Percentiles rank a stretch among this genome's conserved stretches.
Evolutionary conservation across 2,113 vertebrate species (phyloP).

Genomic region (Riparia riparia): DNA sequence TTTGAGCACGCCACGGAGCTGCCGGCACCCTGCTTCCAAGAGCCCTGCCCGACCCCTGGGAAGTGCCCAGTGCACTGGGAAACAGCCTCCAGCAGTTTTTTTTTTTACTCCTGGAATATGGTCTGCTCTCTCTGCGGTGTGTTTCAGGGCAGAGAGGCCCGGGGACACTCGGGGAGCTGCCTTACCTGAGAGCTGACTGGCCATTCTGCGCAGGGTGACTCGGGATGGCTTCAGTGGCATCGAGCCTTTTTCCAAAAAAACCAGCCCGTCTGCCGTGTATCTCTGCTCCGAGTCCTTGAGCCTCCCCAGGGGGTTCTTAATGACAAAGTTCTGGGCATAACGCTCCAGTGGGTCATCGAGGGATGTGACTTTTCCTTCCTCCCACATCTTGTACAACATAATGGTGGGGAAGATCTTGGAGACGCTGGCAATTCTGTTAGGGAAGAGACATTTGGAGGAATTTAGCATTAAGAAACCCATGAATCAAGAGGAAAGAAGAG

Average conservation of each 20-base stretch:
- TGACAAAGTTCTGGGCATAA: slow-evolving; percentile 82
- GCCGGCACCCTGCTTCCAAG: background rate
- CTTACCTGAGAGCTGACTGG: slow-evolving; percentile 87
- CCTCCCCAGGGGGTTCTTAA: slow-evolving; percentile 87
- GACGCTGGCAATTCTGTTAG: slow-evolving; percentile 86
- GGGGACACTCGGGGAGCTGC: background rate
- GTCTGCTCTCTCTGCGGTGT: background rate
- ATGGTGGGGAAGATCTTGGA: slow-evolving; percentile 92
- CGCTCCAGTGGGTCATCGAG: slow-evolving; percentile 89
- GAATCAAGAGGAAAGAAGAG: background rate
- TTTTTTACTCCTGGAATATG: accelerated
- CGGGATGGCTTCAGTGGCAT: slow-evolving; percentile 78
- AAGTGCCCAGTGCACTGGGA: background rate
- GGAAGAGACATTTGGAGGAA: background rate
- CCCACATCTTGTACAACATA: slow-evolving; percentile 93
- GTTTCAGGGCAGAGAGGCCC: background rate
- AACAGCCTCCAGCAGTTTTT: background rate
- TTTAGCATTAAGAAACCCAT: background rate
- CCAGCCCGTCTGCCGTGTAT: slow-evolving; percentile 78
- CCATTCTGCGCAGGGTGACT: slow-evolving; percentile 90
- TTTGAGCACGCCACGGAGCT: background rate
- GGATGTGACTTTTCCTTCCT: slow-evolving; percentile 85
- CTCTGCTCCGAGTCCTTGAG: slow-evolving; percentile 74
- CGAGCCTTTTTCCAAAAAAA: slow-evolving; percentile 83
- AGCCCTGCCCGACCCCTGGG: background rate